phyloP scores from a whole-genome alignment of 2,888 invertebrate genomes.

The Aspidapion aeneum region DNA sequence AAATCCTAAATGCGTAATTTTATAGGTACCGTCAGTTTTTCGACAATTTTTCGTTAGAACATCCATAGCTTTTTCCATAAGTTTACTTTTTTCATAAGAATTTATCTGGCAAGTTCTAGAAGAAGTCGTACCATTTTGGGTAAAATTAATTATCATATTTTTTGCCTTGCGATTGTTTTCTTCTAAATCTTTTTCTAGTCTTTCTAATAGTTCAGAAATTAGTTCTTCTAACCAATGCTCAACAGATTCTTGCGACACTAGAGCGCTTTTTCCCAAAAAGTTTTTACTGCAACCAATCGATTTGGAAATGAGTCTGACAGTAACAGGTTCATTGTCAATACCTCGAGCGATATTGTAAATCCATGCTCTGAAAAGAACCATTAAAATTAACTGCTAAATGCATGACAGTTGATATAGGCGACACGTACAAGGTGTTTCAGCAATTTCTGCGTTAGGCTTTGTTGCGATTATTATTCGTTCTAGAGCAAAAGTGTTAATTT shows the following conservation, averaged over 20 bases:
- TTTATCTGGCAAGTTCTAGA: conserved; percentile 62
- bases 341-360: conserved; percentile 83
- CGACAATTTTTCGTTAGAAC: conserved; percentile 57
- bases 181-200: conserved; percentile 72
- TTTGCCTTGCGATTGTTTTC: conserved; percentile 81
- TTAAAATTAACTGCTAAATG: too few relatives aligned
- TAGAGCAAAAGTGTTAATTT: too few relatives aligned
- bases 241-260: conserved; percentile 63
- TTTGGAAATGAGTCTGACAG: conserved; percentile 78
- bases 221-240: conserved; percentile 80
- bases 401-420: background rate
- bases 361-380: conserved; percentile 62
- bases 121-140: conserved; percentile 57
- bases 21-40: conserved; percentile 41
- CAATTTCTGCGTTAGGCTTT: too few relatives aligned
- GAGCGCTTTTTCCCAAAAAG: conserved; percentile 77
- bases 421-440: too few relatives aligned
- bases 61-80: conserved; percentile 63
- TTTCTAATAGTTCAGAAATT: conserved; percentile 76
- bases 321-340: conserved; percentile 83
- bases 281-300: conserved; percentile 96
- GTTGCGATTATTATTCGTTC: too few relatives aligned
- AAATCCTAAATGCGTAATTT: conserved; percentile 69
- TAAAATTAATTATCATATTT: conserved; percentile 72
- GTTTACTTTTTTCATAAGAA: conserved; percentile 62